Evolutionary conservation across 2,888 invertebrate species (phyloP).

Genomic region (Chaetogeoica ovagalla): DNA sequence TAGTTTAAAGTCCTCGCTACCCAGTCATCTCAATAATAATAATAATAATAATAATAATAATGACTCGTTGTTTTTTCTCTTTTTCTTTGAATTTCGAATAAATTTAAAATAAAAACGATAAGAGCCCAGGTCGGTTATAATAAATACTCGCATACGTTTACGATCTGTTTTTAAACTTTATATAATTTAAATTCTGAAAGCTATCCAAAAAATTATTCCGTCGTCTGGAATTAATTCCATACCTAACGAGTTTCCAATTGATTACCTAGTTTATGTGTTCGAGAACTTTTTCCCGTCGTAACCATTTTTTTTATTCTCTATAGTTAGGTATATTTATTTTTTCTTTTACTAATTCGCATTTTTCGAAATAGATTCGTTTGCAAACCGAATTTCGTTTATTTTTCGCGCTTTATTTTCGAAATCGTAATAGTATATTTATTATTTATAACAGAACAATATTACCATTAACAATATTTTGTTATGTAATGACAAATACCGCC

Average conservation of each 20-base stretch:
- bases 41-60: too few species aligned
- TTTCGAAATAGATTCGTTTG: not conserved
- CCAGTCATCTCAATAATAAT: too few species aligned
- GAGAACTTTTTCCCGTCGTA: not conserved
- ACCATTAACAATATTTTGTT: too few species aligned
- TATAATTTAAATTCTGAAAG: conserved; percentile 14
- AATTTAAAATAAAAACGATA: too few species aligned
- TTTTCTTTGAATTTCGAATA: too few species aligned
- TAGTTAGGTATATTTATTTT: not conserved
- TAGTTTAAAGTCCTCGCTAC: too few species aligned
- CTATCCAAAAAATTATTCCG: conserved; percentile 18
- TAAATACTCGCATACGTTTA: not conserved
- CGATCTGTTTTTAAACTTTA: not conserved
- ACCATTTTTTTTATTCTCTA: not conserved
- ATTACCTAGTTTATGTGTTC: not conserved
- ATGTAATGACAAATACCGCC: too few species aligned
- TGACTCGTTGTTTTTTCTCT: too few species aligned
- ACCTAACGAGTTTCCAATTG: conserved; percentile 20
- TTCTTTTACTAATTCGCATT: not conserved
- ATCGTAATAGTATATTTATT: too few species aligned
- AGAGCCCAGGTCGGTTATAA: not conserved
- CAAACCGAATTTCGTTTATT: not conserved
- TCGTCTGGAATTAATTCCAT: conserved; percentile 14
- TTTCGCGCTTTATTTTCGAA: too few species aligned
- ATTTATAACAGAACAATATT: too few species aligned